Percentiles rank a stretch among this genome's conserved stretches.
phyloP scores from a whole-genome alignment of 2,888 invertebrate genomes.

The Minunthozetes semirufus region DNA sequence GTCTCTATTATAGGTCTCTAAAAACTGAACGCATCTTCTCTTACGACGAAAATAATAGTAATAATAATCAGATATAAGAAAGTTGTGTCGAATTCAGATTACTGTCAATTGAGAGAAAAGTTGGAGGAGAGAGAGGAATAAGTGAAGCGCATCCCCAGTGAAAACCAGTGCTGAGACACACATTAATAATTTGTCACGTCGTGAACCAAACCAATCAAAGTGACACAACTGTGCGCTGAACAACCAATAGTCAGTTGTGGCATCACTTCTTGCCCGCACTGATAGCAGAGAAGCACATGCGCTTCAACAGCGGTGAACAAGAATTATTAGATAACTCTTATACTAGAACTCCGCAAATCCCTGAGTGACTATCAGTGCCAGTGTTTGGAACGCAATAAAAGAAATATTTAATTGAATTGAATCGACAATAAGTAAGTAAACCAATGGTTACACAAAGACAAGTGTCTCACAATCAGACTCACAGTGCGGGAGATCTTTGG shows the following conservation, averaged over 20 bases:
- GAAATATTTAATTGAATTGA: constrained; percentile 23
- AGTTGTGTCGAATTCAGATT: constrained; percentile 8
- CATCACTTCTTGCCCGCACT: neutral
- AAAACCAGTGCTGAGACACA: constrained; percentile 1
- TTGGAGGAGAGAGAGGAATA: constrained; percentile 9
- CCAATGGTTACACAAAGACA: neutral
- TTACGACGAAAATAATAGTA: neutral
- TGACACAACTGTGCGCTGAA: neutral
- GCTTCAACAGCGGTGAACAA: neutral
- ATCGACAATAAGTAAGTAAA: constrained; percentile 14
- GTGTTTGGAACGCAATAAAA: constrained; percentile 21
- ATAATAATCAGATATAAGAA: constrained; percentile 27
- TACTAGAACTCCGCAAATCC: constrained; percentile 22
- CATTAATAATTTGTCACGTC: constrained; percentile 26
- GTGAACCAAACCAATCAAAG: constrained; percentile 16
- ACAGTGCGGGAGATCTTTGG: neutral
- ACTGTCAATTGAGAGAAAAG: neutral
- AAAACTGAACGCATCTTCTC: neutral
- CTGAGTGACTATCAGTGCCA: constrained; percentile 22
- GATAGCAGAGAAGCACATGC: neutral
- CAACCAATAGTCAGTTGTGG: neutral
- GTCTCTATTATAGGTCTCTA: neutral
- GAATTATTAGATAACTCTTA: constrained; percentile 16
- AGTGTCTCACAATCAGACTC: neutral
- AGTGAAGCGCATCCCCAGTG: constrained; percentile 24